phyloP scores from a whole-genome alignment of 2,888 invertebrate genomes.

The Galerucella pusilla region DNA sequence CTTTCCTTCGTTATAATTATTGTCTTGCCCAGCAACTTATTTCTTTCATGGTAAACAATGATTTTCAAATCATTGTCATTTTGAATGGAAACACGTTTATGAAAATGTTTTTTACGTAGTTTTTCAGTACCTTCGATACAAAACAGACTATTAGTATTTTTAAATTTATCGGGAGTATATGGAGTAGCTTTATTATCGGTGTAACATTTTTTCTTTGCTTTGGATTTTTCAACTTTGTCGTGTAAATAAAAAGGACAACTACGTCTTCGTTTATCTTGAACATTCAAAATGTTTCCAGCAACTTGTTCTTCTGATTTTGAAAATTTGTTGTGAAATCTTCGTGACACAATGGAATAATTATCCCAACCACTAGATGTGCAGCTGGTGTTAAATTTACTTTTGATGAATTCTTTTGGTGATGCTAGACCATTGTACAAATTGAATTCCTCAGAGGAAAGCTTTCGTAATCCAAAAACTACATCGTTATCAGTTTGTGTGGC shows the following conservation, averaged over 20 bases:
- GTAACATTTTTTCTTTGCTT: not conserved
- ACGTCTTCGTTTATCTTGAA: not conserved
- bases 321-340: not conserved
- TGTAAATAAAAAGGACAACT: conserved; percentile 5
- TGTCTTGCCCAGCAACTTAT: not conserved
- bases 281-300: not conserved
- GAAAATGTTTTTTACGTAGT: not conserved
- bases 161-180: not conserved
- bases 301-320: not conserved
- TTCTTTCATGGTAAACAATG: not conserved
- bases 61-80: conserved; percentile 5
- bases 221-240: not conserved
- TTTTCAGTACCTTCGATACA: not conserved
- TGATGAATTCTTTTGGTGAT: not conserved
- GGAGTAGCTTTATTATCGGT: not conserved
- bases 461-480: not conserved
- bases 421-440: conserved; percentile 9
- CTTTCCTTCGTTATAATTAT: not conserved
- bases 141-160: not conserved
- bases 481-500: conserved; percentile 7
- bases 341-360: not conserved
- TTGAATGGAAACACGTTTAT: not conserved
- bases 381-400: not conserved
- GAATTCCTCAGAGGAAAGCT: conserved; percentile 1
- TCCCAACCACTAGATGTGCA: not conserved